Evolutionary conservation across 2,113 vertebrate species (phyloP).

Genomic region (Hipposideros armiger): DNA sequence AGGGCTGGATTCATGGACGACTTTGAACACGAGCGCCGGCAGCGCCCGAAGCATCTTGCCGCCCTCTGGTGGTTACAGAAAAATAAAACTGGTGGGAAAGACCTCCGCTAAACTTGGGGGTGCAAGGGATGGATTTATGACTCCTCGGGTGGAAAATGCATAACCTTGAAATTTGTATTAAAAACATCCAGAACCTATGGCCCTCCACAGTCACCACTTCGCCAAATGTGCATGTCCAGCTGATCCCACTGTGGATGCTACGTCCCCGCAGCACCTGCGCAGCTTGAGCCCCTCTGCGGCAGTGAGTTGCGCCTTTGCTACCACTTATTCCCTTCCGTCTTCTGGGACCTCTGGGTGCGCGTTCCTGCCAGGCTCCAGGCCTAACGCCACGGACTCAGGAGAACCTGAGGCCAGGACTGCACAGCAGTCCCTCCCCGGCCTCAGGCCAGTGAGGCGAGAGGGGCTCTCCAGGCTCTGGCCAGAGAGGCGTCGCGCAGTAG

Average conservation of each 20-base stretch:
- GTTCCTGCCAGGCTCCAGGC: not conserved
- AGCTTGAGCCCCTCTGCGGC: too few relatives aligned
- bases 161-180: not conserved
- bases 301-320: accelerated
- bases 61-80: not conserved
- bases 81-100: too few relatives aligned
- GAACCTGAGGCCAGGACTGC: too few relatives aligned
- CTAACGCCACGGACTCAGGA: too few relatives aligned
- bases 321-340: accelerated
- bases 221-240: not conserved
- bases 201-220: not conserved
- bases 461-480: not conserved
- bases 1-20: accelerated
- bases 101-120: accelerated
- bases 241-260: not conserved
- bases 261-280: too few relatives aligned
- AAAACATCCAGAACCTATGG: too few relatives aligned
- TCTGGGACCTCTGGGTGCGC: not conserved
- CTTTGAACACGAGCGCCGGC: accelerated
- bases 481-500: accelerated
- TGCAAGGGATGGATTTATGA: not conserved
- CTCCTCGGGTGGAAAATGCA: not conserved
- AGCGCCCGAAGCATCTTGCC: accelerated
- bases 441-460: not conserved
- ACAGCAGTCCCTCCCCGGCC: accelerated